phyloP scores from a whole-genome alignment of 2,113 vertebrate genomes.

The Myotis brandtii region DNA sequence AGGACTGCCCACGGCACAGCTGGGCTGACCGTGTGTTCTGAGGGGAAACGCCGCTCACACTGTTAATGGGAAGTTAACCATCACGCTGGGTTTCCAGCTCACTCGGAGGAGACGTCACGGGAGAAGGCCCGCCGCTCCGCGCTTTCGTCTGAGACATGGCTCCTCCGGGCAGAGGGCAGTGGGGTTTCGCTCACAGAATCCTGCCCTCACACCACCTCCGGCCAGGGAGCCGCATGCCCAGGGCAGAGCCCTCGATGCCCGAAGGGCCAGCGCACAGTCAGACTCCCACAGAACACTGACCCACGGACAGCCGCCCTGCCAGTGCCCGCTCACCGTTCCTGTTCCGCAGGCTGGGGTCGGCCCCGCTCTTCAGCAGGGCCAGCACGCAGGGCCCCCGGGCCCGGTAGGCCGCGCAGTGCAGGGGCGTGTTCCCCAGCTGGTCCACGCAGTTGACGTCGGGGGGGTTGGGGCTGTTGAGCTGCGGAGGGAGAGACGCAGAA shows the following conservation, averaged over 20 bases:
- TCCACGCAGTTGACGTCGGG: constrained; percentile 93
- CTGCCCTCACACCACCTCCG: constrained; percentile 36
- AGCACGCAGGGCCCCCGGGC: constrained; percentile 93
- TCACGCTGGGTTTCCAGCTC: not conserved
- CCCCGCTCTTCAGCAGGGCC: constrained; percentile 93
- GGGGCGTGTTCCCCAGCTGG: constrained; percentile 92
- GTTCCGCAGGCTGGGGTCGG: constrained; percentile 89
- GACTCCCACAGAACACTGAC: not conserved
- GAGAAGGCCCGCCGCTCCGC: not conserved
- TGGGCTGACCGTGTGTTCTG: not conserved
- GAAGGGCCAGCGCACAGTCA: not conserved
- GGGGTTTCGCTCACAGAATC: constrained; percentile 56
- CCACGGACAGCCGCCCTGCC: not conserved
- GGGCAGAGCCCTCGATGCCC: not conserved
- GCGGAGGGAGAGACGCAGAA: constrained; percentile 44
- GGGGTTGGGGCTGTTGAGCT: constrained; percentile 90
- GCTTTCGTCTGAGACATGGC: constrained; percentile 57
- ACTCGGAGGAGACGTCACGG: not conserved
- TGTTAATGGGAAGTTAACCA: not conserved
- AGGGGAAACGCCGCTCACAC: not conserved
- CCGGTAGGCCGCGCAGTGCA: constrained; percentile 95
- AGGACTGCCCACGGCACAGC: not conserved
- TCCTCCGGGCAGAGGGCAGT: constrained; percentile 9
- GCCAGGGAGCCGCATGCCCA: constrained; percentile 50
- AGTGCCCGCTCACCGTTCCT: constrained; percentile 87